A percentile compares a stretch with the other conserved stretches of the same genome.
Conservation (phyloP, 2,797 vertebrate species). For the Amazona ochrocephala region DNA sequence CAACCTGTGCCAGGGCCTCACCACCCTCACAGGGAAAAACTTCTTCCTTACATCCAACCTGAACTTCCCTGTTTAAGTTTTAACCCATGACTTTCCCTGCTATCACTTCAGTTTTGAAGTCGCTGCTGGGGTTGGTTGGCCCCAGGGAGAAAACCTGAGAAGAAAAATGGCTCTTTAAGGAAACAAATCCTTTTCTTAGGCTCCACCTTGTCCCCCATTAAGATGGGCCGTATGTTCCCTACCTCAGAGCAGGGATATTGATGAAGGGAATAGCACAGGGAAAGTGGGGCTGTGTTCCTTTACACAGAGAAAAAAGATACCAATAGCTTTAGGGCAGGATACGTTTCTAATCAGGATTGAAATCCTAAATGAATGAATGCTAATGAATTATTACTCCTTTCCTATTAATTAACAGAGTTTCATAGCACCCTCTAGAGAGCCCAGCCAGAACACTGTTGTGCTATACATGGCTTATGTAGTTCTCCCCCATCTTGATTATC, state of each 20-base stretch:
- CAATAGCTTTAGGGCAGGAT: constrained; percentile 13
- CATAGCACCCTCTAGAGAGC: constrained; percentile 23
- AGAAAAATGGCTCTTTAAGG: neutral
- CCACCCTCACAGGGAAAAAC: neutral
- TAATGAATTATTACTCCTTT: constrained; percentile 29
- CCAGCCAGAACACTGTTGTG: neutral
- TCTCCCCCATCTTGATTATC: neutral
- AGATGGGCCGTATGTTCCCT: neutral
- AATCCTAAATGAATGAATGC: constrained; percentile 38
- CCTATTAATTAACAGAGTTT: constrained; percentile 22
- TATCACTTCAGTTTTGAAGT: neutral
- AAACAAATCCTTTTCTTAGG: neutral
- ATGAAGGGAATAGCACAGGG: neutral
- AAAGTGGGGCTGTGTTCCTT: neutral
- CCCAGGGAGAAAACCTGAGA: neutral
- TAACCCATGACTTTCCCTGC: neutral
- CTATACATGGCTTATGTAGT: neutral
- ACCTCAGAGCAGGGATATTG: neutral
- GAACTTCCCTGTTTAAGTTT: neutral
- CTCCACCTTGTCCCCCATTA: neutral
- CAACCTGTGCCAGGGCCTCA: neutral
- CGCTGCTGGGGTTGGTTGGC: neutral
- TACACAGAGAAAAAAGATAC: neutral
- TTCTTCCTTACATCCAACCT: neutral
- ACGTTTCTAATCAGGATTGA: constrained; percentile 17